Conservation (phyloP, 2,113 vertebrate species). For the Megalops atlanticus region DNA sequence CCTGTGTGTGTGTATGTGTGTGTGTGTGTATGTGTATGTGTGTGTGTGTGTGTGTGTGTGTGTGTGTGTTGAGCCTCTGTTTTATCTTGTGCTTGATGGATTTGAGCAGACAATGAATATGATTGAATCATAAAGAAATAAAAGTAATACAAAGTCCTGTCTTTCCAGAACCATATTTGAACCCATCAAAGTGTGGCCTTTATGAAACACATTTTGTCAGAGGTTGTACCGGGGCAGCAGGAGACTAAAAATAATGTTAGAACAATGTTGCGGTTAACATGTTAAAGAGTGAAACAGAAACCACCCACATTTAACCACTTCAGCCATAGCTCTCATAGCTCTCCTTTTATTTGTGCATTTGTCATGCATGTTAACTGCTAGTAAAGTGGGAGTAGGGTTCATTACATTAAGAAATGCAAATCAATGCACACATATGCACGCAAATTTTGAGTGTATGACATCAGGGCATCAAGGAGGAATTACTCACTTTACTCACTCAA, state of each 20-base stretch:
- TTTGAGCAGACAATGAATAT: background rate
- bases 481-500: too few species aligned
- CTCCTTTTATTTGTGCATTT: background rate
- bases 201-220: background rate
- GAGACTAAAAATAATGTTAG: background rate
- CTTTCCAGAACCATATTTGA: too few species aligned
- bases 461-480: too few species aligned
- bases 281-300: slow-evolving; percentile 8
- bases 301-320: slow-evolving; percentile 10
- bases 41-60: too few species aligned
- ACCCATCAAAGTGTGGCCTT: background rate
- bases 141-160: too few species aligned
- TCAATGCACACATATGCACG: too few species aligned
- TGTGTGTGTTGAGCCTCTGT: background rate
- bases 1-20: too few species aligned
- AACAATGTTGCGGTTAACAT: background rate
- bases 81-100: background rate
- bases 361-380: background rate
- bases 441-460: too few species aligned
- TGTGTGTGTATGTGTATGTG: background rate
- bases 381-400: background rate
- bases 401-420: too few species aligned
- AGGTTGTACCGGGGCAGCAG: background rate
- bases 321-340: background rate
- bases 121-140: background rate